Evolutionary conservation across 2,797 vertebrate species (phyloP).

Genomic region (Cynodonichthys magdalenae): DNA sequence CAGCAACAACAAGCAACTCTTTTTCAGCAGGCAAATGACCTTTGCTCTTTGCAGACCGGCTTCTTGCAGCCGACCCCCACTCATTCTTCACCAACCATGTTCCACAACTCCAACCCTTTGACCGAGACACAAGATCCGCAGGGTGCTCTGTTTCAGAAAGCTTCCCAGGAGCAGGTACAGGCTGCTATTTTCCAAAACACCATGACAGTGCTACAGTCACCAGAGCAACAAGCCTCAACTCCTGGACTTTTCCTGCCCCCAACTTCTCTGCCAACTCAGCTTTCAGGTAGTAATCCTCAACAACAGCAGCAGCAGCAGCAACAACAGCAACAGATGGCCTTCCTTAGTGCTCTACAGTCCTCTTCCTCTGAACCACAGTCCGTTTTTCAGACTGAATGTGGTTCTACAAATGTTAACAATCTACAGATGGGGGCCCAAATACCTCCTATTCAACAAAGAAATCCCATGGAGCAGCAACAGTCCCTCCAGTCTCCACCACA

Average conservation of each 20-base stretch:
- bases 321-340: constrained; percentile 78
- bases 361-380: constrained; percentile 86
- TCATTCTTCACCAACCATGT: constrained; percentile 89
- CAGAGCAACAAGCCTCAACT: constrained; percentile 86
- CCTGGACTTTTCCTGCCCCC: constrained; percentile 90
- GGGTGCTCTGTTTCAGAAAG: constrained; percentile 88
- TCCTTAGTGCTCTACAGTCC: constrained; percentile 89
- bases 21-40: constrained; percentile 90
- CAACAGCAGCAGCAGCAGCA: constrained; percentile 90
- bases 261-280: constrained; percentile 83
- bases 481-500: constrained; percentile 74
- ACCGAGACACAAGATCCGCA: constrained; percentile 88
- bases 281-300: constrained; percentile 85
- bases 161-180: constrained; percentile 92
- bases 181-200: constrained; percentile 89
- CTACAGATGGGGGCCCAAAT: constrained; percentile 76
- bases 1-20: constrained; percentile 87
- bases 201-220: constrained; percentile 88
- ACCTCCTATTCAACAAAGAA: constrained; percentile 87
- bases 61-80: constrained; percentile 90
- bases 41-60: constrained; percentile 90
- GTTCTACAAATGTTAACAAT: background rate
- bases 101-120: constrained; percentile 89
- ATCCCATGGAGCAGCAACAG: constrained; percentile 82
- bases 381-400: constrained; percentile 87